These are phyloP conservation scores for Erpobdella octoculata DNA, from an alignment of 2,888 invertebrate species.

Conservation along the genomic window DNA sequence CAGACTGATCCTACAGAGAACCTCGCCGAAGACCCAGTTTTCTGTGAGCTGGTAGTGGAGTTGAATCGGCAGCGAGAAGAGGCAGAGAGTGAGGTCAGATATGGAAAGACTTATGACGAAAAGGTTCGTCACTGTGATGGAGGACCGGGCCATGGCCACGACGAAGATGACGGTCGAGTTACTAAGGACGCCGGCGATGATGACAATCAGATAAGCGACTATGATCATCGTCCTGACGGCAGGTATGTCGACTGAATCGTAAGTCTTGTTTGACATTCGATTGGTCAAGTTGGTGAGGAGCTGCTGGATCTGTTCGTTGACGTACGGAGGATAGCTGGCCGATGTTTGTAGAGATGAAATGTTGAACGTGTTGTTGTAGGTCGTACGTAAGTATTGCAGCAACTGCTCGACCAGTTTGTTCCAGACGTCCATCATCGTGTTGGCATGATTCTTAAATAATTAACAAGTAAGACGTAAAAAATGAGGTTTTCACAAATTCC, in stretches of 20 bases:
- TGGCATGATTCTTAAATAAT: too few species aligned
- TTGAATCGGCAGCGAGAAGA: constrained; percentile 48
- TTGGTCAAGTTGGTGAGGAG: not conserved
- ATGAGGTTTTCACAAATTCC: too few species aligned
- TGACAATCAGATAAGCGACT: constrained; percentile 27
- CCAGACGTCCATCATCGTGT: not conserved
- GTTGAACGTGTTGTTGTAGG: too few species aligned
- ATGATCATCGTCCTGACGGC: constrained; percentile 22
- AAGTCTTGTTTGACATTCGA: not conserved
- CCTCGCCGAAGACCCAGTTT: constrained; percentile 47
- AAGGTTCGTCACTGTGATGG: constrained; percentile 48
- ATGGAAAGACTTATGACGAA: constrained; percentile 47
- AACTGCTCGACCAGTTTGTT: not conserved
- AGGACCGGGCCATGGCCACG: constrained; percentile 42
- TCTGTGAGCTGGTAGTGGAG: constrained; percentile 49
- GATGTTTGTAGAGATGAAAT: not conserved
- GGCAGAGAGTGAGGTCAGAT: constrained; percentile 47
- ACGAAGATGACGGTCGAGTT: constrained; percentile 46
- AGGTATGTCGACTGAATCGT: constrained; percentile 15
- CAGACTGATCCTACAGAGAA: constrained; percentile 46
- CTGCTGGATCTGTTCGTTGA: constrained; percentile 4
- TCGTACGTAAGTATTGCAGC: too few species aligned
- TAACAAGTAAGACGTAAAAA: too few species aligned
- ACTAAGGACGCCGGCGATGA: constrained; percentile 42
- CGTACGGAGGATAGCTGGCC: not conserved